Conservation (phyloP, 2,888 invertebrate genomes). For the Nowickia ferox region DNA sequence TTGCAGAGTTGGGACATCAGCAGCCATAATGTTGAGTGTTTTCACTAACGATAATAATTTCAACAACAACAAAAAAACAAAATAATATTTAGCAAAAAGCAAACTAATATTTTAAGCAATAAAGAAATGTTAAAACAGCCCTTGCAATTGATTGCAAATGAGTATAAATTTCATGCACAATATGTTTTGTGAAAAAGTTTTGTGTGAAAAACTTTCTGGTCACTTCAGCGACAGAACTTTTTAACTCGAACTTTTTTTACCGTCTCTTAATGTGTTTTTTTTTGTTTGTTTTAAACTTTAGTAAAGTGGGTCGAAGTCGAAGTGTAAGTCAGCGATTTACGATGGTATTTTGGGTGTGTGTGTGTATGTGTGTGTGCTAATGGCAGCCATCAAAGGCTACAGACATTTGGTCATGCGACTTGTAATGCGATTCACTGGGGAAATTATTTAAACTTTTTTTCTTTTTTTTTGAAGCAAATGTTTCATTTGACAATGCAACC, state of each 20-base stretch:
- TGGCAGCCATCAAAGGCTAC: slow-evolving; percentile 68
- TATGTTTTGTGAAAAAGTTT: slow-evolving; percentile 50
- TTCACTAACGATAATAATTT: slow-evolving; percentile 41
- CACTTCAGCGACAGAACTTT: slow-evolving; percentile 27
- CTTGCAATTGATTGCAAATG: slow-evolving; percentile 66
- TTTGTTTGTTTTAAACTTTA: slow-evolving; percentile 6
- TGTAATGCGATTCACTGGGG: slow-evolving; percentile 65
- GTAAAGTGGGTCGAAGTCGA: slow-evolving; percentile 37
- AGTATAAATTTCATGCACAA: slow-evolving; percentile 66
- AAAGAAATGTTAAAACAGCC: slow-evolving; percentile 44
- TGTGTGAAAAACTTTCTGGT: slow-evolving; percentile 41
- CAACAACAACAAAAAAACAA: slow-evolving; percentile 64
- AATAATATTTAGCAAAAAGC: slow-evolving; percentile 51
- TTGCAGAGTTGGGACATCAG: slow-evolving; percentile 10
- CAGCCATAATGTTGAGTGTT: slow-evolving; percentile 23
- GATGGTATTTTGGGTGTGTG: neutral
- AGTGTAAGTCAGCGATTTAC: neutral
- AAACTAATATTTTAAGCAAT: neutral
- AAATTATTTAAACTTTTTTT: slow-evolving; percentile 65
- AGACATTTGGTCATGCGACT: slow-evolving; percentile 64
- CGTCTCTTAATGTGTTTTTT: neutral
- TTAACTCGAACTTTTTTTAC: slow-evolving; percentile 21
- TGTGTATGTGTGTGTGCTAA: slow-evolving; percentile 59
- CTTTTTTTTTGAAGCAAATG: slow-evolving; percentile 40
- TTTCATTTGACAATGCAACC: slow-evolving; percentile 54